phyloP scores from a whole-genome alignment of 2,113 vertebrate species.

The Macquaria ambigua region DNA sequence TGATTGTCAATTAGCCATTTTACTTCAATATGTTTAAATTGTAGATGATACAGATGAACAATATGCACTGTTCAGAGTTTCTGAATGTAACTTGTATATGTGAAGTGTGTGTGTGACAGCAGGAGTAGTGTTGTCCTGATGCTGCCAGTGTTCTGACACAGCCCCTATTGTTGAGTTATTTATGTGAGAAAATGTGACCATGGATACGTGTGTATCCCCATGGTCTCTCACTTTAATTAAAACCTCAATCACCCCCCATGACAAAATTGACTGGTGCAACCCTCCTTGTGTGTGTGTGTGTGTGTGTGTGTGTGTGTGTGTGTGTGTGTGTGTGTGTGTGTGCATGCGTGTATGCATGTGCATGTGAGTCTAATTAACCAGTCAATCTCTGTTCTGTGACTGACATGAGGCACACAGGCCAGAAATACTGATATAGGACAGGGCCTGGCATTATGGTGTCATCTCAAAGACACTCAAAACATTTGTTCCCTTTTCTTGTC shows the following conservation, averaged over 20 bases:
- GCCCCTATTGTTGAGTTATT: constrained; percentile 37
- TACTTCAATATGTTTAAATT: too few species aligned
- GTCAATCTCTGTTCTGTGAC: constrained; percentile 40
- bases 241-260: constrained; percentile 64
- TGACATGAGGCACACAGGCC: constrained; percentile 21
- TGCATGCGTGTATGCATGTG: neutral
- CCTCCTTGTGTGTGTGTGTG: neutral
- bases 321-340: constrained; percentile 7
- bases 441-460: constrained; percentile 3
- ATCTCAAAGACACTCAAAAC: constrained; percentile 19
- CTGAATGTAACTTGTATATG: neutral
- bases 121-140: neutral
- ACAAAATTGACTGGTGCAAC: constrained; percentile 41
- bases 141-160: neutral
- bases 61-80: too few species aligned
- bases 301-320: constrained; percentile 1
- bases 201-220: constrained; percentile 19
- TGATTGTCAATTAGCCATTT: too few species aligned
- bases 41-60: too few species aligned
- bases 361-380: constrained; percentile 38
- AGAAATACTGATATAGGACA: constrained; percentile 23
- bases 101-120: neutral
- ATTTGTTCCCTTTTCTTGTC: neutral
- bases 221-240: constrained; percentile 67
- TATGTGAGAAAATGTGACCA: constrained; percentile 43